A percentile compares a stretch with the other conserved stretches of the same genome.
These are phyloP conservation scores for Tragelaphus imberbis DNA, from an alignment of 2,113 vertebrate genomes.

Conservation along the genomic window DNA sequence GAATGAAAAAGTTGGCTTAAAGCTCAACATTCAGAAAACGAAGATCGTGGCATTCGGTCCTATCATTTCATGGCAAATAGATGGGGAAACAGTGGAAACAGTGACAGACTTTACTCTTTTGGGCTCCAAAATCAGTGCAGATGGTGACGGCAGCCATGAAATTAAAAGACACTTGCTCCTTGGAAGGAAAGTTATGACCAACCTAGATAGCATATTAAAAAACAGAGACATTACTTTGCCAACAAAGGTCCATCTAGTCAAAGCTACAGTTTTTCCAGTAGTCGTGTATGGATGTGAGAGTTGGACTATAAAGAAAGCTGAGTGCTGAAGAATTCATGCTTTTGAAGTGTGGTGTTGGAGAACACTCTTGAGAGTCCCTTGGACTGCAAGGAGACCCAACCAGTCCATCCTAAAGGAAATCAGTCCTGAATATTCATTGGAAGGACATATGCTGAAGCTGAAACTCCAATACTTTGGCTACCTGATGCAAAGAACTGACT, in stretches of 20 bases:
- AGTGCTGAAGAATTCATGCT: accelerated
- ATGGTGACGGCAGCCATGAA: neutral
- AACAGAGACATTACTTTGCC: neutral
- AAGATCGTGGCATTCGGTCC: neutral
- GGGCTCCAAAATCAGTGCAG: neutral
- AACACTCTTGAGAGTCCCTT: neutral
- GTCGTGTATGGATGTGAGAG: neutral
- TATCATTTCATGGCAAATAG: neutral
- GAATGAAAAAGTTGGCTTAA: neutral
- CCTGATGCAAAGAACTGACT: neutral
- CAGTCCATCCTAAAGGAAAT: neutral
- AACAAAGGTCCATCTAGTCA: neutral
- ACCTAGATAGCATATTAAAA: neutral
- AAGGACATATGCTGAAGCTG: neutral
- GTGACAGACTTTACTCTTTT: neutral
- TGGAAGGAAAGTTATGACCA: neutral
- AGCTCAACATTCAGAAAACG: neutral
- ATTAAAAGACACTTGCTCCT: neutral
- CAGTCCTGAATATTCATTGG: neutral
- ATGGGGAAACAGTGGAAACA: neutral
- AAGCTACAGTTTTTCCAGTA: neutral
- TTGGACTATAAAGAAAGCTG: neutral
- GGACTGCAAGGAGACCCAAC: neutral
- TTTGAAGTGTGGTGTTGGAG: neutral
- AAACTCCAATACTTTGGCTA: neutral